Evolutionary conservation across 2,797 vertebrate genomes (phyloP).

Genomic region (Enteromius fasciolatus): DNA sequence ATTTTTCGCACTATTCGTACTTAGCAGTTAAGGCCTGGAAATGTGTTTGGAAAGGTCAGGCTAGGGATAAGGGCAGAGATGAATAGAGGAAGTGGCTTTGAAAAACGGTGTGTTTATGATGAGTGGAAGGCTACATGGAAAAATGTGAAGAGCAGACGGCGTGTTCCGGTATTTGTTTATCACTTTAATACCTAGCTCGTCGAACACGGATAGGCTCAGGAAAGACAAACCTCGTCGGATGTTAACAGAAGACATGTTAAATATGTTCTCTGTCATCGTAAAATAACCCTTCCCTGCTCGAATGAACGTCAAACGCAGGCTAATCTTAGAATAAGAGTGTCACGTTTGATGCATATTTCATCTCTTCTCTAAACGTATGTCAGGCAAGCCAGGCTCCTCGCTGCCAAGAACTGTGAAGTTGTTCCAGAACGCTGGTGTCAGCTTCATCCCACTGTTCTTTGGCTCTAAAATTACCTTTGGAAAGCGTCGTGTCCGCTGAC

Average conservation of each 20-base stretch:
- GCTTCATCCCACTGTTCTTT: constrained; percentile 36
- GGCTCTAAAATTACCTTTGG: constrained; percentile 29
- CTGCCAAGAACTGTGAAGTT: constrained; percentile 34
- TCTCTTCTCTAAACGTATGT: constrained; percentile 49
- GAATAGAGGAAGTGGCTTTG: constrained; percentile 6
- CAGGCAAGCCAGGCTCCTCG: constrained; percentile 24
- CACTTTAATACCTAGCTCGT: not conserved
- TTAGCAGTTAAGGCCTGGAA: not conserved
- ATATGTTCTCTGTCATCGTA: not conserved
- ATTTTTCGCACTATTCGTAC: constrained; percentile 8
- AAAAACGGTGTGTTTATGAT: not conserved
- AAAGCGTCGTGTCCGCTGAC: constrained; percentile 26
- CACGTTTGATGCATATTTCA: constrained; percentile 44
- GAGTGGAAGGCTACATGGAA: constrained; percentile 2
- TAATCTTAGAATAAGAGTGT: constrained; percentile 37
- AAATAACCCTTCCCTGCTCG: not conserved
- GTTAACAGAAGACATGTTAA: constrained; percentile 35
- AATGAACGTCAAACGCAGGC: constrained; percentile 29
- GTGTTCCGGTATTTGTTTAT: constrained; percentile 20
- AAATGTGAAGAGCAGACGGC: not conserved
- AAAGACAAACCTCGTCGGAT: not conserved
- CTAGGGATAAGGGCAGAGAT: not conserved
- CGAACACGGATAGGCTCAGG: not conserved
- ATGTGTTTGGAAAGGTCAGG: constrained; percentile 24
- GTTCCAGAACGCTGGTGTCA: constrained; percentile 36